Base-by-base conservation (phyloP, 2,888 invertebrate genomes). In the Meghimatium bilineatum region DNA sequence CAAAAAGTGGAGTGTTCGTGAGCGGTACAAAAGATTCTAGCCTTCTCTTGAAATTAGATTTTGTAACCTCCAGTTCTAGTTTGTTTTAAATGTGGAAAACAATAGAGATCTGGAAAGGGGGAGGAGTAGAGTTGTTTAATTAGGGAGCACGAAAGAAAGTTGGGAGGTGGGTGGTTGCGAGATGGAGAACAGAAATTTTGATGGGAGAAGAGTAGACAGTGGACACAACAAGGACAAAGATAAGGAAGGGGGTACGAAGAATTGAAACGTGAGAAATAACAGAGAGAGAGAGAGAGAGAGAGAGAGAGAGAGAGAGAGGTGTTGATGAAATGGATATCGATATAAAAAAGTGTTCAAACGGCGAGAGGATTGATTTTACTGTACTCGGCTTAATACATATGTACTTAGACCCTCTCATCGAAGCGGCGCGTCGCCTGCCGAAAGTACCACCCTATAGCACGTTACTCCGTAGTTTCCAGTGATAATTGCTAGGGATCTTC, bases 21-120 rank as follows among this genome's bases (percentile, higher is more conserved):
- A 71, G 38, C 23, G 71, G 26, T 26, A 38, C 71, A 71, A 71
- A 71, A 71, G 71, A 38, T 71, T 26, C 17, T 32, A 29, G 26
- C 6, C 6, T 36, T 71, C 71, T 71, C 71, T 71, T 71, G 38
- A 36, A 71, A 71, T 71, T 36, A 38, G 71, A 71, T 71, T 71
- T 71, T 26, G 8, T 36, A 23, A 71, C 71, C 71, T 38, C 23
- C 38, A 71, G 71, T 38, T 36, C 38, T 23, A 10, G 8, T 1
- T 20, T 38, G 71, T 38, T 36, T 23, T 32, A 17, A 29, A 26
- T 71, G 0, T 8, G 71, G 26, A 38, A 71, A 71, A 38, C 71
- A 23, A 49, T 1, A 60, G 34, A 49, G 34, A 14, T 29, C 66
- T 49, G 49, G 63, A 78, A n/a, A n/a, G n/a, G n/a, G n/a, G n/a